A percentile compares a stretch with the other conserved stretches of the same genome.
Conservation (phyloP, 2,888 invertebrate species). For the Fragum fragum region DNA sequence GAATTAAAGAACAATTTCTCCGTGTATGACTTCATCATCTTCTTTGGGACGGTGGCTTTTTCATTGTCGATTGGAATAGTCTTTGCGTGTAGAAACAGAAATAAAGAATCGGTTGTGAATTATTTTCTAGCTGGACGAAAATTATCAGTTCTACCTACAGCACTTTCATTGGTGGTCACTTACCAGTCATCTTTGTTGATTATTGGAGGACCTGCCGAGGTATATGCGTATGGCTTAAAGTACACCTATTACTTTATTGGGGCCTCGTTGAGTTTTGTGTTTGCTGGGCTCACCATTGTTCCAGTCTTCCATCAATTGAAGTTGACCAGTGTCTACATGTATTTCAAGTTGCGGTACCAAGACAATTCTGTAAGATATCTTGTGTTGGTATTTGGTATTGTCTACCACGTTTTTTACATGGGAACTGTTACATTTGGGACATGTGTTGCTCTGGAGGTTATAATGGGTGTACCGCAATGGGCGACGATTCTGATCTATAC, state of each 20-base stretch:
- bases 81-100: conserved; percentile 37
- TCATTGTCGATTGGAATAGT: conserved; percentile 44
- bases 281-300: conserved; percentile 28
- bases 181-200: conserved; percentile 50
- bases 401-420: conserved; percentile 48
- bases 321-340: conserved; percentile 46
- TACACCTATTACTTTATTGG: conserved; percentile 26
- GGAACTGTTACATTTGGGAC: conserved; percentile 37
- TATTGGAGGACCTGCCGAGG: conserved; percentile 39
- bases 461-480: conserved; percentile 42
- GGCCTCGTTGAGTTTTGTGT: not conserved
- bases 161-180: conserved; percentile 49
- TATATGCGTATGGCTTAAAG: conserved; percentile 37
- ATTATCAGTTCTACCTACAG: conserved; percentile 29
- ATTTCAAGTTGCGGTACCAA: conserved; percentile 39
- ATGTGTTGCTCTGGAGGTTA: conserved; percentile 38
- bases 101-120: conserved; percentile 20
- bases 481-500: conserved; percentile 39
- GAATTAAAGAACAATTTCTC: conserved; percentile 3
- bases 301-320: conserved; percentile 34
- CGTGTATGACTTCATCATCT: not conserved
- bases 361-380: conserved; percentile 37
- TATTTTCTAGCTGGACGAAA: conserved; percentile 48
- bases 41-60: conserved; percentile 17
- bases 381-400: conserved; percentile 13